These are phyloP conservation scores for Phrynocephalus forsythii DNA, from an alignment of 2,797 vertebrate species.

Conservation along the genomic window DNA sequence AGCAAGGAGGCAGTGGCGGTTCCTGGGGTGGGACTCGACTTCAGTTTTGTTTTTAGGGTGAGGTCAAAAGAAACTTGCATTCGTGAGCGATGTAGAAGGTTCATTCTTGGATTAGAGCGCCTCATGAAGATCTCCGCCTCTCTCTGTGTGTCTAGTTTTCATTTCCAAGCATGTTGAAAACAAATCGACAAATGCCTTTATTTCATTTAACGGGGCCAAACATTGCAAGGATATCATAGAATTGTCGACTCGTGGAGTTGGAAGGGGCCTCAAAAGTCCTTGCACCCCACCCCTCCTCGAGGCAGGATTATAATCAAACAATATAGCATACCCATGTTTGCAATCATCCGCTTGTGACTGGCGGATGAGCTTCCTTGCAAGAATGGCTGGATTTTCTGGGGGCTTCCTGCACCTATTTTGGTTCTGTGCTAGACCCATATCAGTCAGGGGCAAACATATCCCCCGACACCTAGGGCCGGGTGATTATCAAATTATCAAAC, in stretches of 20 bases:
- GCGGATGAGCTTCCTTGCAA: constrained; percentile 34
- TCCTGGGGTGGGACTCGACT: constrained; percentile 60
- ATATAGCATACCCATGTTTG: neutral
- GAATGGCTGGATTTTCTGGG: accelerated
- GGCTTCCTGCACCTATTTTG: neutral
- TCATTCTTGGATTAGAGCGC: constrained; percentile 83
- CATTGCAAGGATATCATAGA: too few species aligned
- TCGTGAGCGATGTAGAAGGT: constrained; percentile 73
- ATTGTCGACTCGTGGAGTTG: too few species aligned
- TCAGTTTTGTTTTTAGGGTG: constrained; percentile 43
- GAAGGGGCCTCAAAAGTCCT: too few species aligned
- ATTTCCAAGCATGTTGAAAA: constrained; percentile 41
- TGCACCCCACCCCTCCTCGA: too few species aligned
- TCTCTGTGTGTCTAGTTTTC: constrained; percentile 64
- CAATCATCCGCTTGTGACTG: neutral
- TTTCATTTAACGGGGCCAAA: constrained; percentile 8
- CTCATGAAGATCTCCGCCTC: constrained; percentile 71
- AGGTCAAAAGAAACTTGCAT: constrained; percentile 56
- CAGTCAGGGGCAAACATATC: neutral
- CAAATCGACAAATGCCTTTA: constrained; percentile 30
- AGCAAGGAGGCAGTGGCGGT: constrained; percentile 12
- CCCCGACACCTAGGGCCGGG: too few species aligned
- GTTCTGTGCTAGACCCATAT: too few species aligned
- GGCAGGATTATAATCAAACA: too few species aligned
- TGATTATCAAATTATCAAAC: too few species aligned